These are phyloP conservation scores for Meandrusa payeni DNA, from an alignment of 2,888 invertebrate genomes.

Conservation along the genomic window DNA sequence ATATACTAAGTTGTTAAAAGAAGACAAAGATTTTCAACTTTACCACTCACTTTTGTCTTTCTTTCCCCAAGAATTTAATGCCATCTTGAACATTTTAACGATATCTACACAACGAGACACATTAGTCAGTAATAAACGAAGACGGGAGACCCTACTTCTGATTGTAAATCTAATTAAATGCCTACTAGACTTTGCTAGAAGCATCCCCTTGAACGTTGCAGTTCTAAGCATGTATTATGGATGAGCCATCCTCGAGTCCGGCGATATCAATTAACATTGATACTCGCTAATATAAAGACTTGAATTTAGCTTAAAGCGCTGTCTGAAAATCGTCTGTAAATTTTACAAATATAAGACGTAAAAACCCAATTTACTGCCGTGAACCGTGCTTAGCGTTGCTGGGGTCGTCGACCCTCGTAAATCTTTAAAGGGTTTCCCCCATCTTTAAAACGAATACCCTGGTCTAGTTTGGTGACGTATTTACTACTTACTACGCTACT, in stretches of 20 bases:
- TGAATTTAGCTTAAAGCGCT: not conserved
- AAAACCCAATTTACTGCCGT: not conserved
- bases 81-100: not conserved
- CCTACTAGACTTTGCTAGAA: constrained; percentile 2
- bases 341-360: not conserved
- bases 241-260: not conserved
- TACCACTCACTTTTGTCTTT: no score
- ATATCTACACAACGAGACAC: constrained; percentile 10
- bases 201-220: not conserved
- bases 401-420: not conserved
- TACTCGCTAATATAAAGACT: not conserved
- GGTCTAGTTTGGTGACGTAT: not conserved
- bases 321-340: constrained; percentile 5
- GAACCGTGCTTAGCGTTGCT: not conserved
- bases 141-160: constrained; percentile 4
- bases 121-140: constrained; percentile 3
- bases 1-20: no score
- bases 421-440: not conserved
- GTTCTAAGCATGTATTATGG: constrained; percentile 11
- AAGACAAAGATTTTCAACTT: no score
- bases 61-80: no score
- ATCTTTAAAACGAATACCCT: not conserved
- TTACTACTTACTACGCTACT: not conserved
- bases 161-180: constrained; percentile 9
- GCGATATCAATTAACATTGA: constrained; percentile 9